These are phyloP conservation scores for Accipiter cooperii DNA, from an alignment of 2,113 vertebrate genomes.

Conservation along the genomic window DNA sequence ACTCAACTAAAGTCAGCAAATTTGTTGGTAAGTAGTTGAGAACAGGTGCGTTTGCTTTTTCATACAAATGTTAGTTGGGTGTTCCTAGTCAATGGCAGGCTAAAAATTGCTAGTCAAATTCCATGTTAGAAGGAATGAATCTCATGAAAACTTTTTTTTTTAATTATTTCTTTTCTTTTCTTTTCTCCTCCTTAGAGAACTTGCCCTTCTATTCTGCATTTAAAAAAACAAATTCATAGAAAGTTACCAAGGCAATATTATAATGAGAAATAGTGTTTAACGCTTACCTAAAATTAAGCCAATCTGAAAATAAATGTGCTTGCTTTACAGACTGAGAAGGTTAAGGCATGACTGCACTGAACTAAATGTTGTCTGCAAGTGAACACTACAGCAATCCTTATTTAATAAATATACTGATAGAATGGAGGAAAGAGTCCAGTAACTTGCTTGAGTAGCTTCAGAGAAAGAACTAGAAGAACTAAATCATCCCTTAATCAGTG, in stretches of 20 bases:
- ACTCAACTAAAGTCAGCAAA: not conserved
- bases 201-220: not conserved
- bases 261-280: constrained; percentile 14
- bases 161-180: not conserved
- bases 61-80: not conserved
- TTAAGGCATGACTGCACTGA: not conserved
- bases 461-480: not conserved
- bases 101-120: not conserved
- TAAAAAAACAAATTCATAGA: not conserved
- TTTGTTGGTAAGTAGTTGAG: not conserved
- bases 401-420: not conserved
- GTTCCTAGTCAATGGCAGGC: not conserved
- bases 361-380: not conserved
- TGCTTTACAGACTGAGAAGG: not conserved
- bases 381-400: not conserved
- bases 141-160: not conserved
- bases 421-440: not conserved
- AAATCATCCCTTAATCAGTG: not conserved
- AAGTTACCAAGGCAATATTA: not conserved
- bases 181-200: not conserved
- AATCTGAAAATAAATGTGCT: not conserved
- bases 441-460: not conserved
- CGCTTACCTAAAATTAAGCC: not conserved
- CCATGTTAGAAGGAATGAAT: not conserved
- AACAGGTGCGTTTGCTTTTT: not conserved